Evolutionary conservation across 2,888 invertebrate species (phyloP).

Genomic region (Caprella mutica): DNA sequence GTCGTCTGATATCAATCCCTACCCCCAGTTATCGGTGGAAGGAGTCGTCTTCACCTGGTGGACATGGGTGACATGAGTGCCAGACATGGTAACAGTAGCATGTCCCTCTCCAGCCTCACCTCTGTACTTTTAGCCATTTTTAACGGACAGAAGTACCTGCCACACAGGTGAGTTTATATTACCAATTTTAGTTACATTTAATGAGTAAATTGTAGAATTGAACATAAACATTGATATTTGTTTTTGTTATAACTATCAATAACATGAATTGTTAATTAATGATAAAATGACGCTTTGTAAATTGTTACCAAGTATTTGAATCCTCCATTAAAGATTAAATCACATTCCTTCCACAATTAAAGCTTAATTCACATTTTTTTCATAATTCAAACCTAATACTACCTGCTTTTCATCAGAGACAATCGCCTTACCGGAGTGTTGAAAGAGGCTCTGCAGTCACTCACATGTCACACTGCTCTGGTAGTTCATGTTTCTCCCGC

Average conservation of each 20-base stretch:
- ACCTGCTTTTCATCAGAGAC: slow-evolving; percentile 14
- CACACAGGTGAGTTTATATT: slow-evolving; percentile 59
- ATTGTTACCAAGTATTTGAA: no score
- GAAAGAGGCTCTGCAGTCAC: slow-evolving; percentile 82
- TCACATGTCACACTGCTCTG: slow-evolving; percentile 91
- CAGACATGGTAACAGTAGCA: slow-evolving; percentile 51
- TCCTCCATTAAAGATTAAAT: no score
- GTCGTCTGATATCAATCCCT: neutral
- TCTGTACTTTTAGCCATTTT: slow-evolving; percentile 91
- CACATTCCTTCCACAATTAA: no score
- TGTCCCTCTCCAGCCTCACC: slow-evolving; percentile 86
- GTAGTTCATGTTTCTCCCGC: slow-evolving; percentile 86
- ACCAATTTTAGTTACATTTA: no score
- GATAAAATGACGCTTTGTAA: no score
- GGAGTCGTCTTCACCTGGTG: slow-evolving; percentile 87
- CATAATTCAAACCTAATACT: no score
- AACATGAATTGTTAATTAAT: no score
- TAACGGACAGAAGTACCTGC: slow-evolving; percentile 92
- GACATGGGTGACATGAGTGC: slow-evolving; percentile 65
- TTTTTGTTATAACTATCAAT: no score
- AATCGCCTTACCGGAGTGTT: slow-evolving; percentile 41
- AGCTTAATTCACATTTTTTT: no score
- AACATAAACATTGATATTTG: no score
- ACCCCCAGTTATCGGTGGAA: slow-evolving; percentile 77
- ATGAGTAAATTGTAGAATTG: no score